Percentiles rank a stretch among this genome's conserved stretches.
phyloP scores from a whole-genome alignment of 2,113 vertebrate species.

The Cephalopholis sonnerati region DNA sequence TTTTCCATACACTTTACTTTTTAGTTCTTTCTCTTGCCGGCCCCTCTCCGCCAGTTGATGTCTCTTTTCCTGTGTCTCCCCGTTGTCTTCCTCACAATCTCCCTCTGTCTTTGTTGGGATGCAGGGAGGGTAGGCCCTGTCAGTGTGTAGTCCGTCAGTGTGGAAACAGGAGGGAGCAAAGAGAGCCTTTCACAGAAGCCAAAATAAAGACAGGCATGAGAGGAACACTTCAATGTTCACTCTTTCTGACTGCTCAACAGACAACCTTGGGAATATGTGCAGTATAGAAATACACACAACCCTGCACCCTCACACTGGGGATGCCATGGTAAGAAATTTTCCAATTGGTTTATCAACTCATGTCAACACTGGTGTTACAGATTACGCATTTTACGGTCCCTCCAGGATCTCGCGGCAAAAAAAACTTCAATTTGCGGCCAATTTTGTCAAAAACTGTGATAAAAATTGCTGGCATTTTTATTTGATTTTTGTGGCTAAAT shows the following conservation, averaged over 20 bases:
- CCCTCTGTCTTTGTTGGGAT: conserved; percentile 53
- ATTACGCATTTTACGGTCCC: no score
- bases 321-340: no score
- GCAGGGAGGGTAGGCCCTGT: conserved; percentile 44
- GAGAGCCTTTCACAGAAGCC: conserved; percentile 45
- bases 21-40: background rate
- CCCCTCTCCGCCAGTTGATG: conserved; percentile 14
- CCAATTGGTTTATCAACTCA: no score
- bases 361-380: no score
- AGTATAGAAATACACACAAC: conserved; percentile 13
- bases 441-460: no score
- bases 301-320: background rate
- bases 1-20: background rate
- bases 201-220: conserved; percentile 51
- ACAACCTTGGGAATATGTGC: conserved; percentile 2
- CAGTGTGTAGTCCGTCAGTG: conserved; percentile 55
- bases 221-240: conserved; percentile 55
- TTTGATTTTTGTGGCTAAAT: no score
- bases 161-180: conserved; percentile 62
- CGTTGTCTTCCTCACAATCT: conserved; percentile 28
- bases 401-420: no score
- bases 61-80: conserved; percentile 20
- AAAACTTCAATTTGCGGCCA: no score
- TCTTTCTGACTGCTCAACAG: conserved; percentile 36
- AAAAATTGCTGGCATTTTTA: no score